Evolutionary conservation across 2,888 invertebrate species (phyloP).

Genomic region (Zelleria hepariella): DNA sequence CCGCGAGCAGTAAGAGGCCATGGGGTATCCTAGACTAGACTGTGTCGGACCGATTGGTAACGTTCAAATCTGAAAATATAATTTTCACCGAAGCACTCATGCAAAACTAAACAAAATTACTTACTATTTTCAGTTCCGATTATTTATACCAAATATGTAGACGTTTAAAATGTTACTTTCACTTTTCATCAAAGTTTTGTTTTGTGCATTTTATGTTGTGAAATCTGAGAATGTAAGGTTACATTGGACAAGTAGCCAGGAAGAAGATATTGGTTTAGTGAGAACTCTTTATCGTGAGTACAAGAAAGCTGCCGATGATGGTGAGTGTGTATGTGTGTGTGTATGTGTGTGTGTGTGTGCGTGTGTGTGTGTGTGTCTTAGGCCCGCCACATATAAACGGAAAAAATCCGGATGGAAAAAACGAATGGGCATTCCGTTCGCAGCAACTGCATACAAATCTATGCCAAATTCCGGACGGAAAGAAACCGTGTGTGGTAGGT

Average conservation of each 20-base stretch:
- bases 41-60: too few species aligned
- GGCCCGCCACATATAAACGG: too few species aligned
- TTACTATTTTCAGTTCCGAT: background rate
- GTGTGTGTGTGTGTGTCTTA: too few species aligned
- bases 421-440: too few species aligned
- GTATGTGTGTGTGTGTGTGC: too few species aligned
- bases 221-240: background rate
- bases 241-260: background rate
- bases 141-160: background rate
- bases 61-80: too few species aligned
- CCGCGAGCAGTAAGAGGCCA: too few species aligned
- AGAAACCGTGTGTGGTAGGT: too few species aligned
- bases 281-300: conserved; percentile 16
- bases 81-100: background rate
- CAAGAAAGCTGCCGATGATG: conserved; percentile 26
- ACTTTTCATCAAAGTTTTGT: background rate
- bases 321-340: conserved; percentile 16
- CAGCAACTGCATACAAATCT: too few species aligned
- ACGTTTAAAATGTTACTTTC: background rate
- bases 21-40: too few species aligned
- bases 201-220: background rate
- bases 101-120: background rate
- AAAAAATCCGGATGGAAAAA: too few species aligned
- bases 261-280: background rate
- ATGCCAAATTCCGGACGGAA: too few species aligned